Evolutionary conservation across 2,888 invertebrate genomes (phyloP).

Genomic region (Chydorus sphaericus): DNA sequence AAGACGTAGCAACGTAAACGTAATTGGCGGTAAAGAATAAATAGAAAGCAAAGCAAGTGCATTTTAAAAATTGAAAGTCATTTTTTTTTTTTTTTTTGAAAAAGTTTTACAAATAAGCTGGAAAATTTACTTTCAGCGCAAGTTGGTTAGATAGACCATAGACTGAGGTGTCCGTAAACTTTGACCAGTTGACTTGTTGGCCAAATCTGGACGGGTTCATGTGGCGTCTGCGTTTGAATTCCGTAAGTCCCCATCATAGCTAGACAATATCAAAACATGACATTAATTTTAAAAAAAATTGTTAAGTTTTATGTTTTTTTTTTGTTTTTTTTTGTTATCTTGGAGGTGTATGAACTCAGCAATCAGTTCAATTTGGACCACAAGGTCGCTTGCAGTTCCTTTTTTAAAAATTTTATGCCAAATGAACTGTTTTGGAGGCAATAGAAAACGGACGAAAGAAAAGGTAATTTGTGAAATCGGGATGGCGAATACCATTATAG

Average conservation of each 20-base stretch:
- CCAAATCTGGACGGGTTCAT: conserved; percentile 88
- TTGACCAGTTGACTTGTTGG: conserved; percentile 76
- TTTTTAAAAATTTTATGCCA: no score
- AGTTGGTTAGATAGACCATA: conserved; percentile 81
- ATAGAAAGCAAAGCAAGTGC: no score
- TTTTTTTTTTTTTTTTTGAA: background rate
- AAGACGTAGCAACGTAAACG: no score
- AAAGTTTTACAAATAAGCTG: no score
- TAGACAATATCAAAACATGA: background rate
- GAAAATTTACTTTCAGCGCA: conserved; percentile 32
- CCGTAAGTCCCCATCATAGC: conserved; percentile 99
- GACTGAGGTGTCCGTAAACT: conserved; percentile 82
- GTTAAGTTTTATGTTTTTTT: background rate
- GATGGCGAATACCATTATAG: no score
- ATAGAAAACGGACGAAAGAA: no score
- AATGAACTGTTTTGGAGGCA: no score
- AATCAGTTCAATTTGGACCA: conserved; percentile 94
- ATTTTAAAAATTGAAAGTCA: background rate
- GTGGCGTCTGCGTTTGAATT: conserved; percentile 97
- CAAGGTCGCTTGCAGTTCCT: conserved; percentile 92
- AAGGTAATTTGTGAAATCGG: no score
- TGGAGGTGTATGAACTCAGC: conserved; percentile 95
- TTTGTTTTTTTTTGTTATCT: conserved; percentile 18
- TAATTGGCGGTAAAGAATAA: no score
- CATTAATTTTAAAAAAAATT: no score